Conservation (phyloP, 2,888 invertebrate genomes). For the Drosophila dives region DNA sequence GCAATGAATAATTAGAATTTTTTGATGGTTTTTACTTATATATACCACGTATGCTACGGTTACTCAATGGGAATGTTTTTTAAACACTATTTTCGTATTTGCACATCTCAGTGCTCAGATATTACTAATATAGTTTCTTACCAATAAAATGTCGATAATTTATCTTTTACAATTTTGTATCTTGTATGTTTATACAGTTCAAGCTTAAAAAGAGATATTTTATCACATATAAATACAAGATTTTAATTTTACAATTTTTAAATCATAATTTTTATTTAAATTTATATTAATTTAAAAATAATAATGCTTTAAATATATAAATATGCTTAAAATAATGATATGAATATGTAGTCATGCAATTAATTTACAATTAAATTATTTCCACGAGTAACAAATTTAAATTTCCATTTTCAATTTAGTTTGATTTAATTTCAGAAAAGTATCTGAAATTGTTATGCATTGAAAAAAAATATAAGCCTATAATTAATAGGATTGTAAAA, state of each 20-base stretch:
- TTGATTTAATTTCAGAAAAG: not conserved
- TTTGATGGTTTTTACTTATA: slow-evolving; percentile 47
- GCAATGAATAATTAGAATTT: slow-evolving; percentile 75
- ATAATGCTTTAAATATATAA: not conserved
- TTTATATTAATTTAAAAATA: not conserved
- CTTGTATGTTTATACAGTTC: not conserved
- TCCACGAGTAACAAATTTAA: slow-evolving; percentile 30
- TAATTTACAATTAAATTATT: slow-evolving; percentile 46
- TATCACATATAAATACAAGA: not conserved
- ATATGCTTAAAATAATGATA: not conserved
- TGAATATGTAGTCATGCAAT: slow-evolving; percentile 18
- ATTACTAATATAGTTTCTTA: not conserved
- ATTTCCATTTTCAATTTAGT: not conserved
- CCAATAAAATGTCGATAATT: not conserved
- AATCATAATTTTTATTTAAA: not conserved
- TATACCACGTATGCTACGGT: slow-evolving; percentile 13
- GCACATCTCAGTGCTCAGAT: not conserved
- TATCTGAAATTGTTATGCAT: slow-evolving; percentile 2
- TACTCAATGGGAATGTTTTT: slow-evolving; percentile 6
- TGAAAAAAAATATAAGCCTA: not conserved
- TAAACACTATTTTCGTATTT: not conserved
- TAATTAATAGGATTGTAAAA: slow-evolving; percentile 25
- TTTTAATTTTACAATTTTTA: not conserved
- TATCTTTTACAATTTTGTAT: not conserved
- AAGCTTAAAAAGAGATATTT: not conserved